These are phyloP conservation scores for Drusus annulatus DNA, from an alignment of 1,140 invertebrate species.

Conservation along the genomic window DNA sequence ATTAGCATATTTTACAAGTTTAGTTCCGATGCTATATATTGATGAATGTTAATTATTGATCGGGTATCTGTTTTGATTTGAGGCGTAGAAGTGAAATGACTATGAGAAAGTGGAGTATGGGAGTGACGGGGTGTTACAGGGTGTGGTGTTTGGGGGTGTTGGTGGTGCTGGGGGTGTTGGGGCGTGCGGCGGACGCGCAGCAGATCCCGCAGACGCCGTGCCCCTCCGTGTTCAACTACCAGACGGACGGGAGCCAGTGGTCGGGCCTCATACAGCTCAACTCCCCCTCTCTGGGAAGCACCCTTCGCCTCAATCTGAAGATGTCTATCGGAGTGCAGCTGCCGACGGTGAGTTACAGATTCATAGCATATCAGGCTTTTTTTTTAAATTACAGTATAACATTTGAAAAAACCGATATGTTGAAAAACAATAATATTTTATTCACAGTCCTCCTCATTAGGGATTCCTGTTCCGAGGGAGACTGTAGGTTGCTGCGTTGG, in stretches of 20 bases:
- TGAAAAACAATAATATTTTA: too few relatives aligned
- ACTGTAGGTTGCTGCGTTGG: too few relatives aligned
- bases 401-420: too few relatives aligned
- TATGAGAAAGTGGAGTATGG: background rate
- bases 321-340: conserved; percentile 43
- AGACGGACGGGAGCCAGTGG: conserved; percentile 43
- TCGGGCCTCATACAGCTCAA: conserved; percentile 20
- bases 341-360: conserved; percentile 22
- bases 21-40: too few relatives aligned
- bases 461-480: too few relatives aligned
- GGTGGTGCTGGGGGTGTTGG: background rate
- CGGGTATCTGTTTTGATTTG: too few relatives aligned
- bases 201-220: conserved; percentile 32
- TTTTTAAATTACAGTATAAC: too few relatives aligned
- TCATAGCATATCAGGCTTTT: too few relatives aligned
- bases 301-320: conserved; percentile 30
- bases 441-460: too few relatives aligned
- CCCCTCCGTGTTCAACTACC: conserved; percentile 40
- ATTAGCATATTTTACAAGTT: too few relatives aligned
- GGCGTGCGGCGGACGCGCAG: too few relatives aligned
- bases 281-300: background rate
- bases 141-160: background rate
- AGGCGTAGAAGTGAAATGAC: background rate
- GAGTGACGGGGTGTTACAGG: background rate
- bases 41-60: too few relatives aligned